phyloP scores from a whole-genome alignment of 2,888 invertebrate species.

The Luperina testacea region DNA sequence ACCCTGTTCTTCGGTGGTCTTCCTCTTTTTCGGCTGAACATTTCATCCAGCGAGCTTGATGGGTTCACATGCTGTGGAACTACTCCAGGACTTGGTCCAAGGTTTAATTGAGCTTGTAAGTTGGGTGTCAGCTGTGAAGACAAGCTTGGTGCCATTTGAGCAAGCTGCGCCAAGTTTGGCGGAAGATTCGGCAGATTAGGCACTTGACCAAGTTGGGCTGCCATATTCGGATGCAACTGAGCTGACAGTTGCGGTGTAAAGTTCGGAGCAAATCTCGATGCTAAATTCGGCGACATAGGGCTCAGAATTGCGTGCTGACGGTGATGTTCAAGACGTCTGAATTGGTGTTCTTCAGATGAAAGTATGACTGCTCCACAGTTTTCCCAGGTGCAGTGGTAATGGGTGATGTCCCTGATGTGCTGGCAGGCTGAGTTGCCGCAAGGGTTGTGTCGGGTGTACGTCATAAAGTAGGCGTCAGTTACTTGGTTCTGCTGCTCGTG shows the following conservation, averaged over 20 bases:
- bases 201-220: constrained; percentile 87
- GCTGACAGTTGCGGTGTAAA: constrained; percentile 88
- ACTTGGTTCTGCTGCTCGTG: constrained; percentile 97
- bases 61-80: constrained; percentile 85
- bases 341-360: constrained; percentile 93
- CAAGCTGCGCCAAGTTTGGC: constrained; percentile 86
- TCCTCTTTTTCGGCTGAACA: constrained; percentile 97
- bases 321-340: constrained; percentile 95
- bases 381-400: constrained; percentile 97
- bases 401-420: constrained; percentile 94
- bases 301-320: constrained; percentile 95
- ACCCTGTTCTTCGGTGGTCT: constrained; percentile 99
- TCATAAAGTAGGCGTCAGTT: constrained; percentile 94
- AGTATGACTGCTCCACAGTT: constrained; percentile 95
- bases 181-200: constrained; percentile 82
- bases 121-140: constrained; percentile 85
- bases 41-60: constrained; percentile 95
- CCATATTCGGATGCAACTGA: constrained; percentile 88
- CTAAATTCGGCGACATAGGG: constrained; percentile 90
- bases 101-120: constrained; percentile 84
- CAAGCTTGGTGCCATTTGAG: constrained; percentile 87
- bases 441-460: constrained; percentile 91
- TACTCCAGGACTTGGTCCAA: constrained; percentile 81
- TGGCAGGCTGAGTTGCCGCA: constrained; percentile 93
- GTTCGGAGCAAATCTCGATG: constrained; percentile 90